Evolutionary conservation across 2,888 invertebrate species (phyloP).

Genomic region (Polydrusus tereticollis): DNA sequence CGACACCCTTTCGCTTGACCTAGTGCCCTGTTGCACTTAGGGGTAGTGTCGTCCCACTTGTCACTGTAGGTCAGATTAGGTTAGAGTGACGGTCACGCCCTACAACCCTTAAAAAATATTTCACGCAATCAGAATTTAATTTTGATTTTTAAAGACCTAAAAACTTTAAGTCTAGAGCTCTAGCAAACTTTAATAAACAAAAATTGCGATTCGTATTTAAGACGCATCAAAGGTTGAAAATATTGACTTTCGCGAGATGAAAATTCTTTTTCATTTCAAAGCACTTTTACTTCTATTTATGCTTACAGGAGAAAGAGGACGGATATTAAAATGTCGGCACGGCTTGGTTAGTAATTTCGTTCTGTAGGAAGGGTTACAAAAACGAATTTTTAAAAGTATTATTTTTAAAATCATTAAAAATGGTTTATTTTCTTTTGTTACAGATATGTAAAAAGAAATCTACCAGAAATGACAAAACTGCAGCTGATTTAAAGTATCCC

Average conservation of each 20-base stretch:
- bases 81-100: too few relatives aligned
- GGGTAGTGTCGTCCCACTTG: too few relatives aligned
- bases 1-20: too few relatives aligned
- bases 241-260: neutral
- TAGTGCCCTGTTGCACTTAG: too few relatives aligned
- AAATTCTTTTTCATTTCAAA: neutral
- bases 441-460: neutral
- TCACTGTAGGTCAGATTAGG: too few relatives aligned
- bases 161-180: neutral
- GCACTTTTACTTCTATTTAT: neutral
- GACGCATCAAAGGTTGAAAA: neutral
- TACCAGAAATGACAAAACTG: too few relatives aligned
- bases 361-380: too few relatives aligned
- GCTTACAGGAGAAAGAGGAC: neutral
- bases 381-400: too few relatives aligned
- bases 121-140: neutral
- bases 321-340: neutral
- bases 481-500: too few relatives aligned
- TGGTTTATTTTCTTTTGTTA: neutral
- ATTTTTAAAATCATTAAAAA: too few relatives aligned
- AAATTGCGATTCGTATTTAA: neutral
- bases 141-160: neutral
- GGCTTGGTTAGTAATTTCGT: too few relatives aligned
- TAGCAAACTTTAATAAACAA: neutral
- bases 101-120: too few relatives aligned